These are phyloP conservation scores for Melanotaenia maccullochi DNA, from an alignment of 2,797 vertebrate species.

Conservation along the genomic window DNA sequence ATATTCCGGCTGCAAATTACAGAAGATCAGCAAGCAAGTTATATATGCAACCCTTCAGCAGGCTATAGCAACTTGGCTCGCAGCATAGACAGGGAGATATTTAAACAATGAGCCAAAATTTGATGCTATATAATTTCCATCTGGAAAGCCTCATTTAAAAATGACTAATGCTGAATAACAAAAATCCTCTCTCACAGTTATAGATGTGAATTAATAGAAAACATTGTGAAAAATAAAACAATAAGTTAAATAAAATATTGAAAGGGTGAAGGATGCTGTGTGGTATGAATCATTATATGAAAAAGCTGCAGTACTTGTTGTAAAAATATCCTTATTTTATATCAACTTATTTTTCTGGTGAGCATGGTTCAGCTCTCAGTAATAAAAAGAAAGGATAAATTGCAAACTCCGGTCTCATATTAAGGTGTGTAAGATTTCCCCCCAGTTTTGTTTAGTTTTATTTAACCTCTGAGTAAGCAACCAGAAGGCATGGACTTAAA, in stretches of 20 bases:
- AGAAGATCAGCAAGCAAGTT: conserved; percentile 6
- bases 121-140: conserved; percentile 15
- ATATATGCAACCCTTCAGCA: conserved; percentile 35
- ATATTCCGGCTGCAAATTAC: conserved; percentile 28
- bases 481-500: no score
- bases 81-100: conserved; percentile 10
- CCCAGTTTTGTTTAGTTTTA: no score
- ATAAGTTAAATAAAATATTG: background rate
- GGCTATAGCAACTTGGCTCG: conserved; percentile 19
- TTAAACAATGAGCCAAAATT: conserved; percentile 13
- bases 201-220: background rate
- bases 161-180: conserved; percentile 10
- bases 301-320: background rate
- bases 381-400: no score
- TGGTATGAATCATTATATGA: background rate
- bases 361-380: no score
- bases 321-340: background rate
- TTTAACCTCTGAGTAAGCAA: no score
- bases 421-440: no score
- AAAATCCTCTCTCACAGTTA: background rate
- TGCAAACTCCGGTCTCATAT: no score
- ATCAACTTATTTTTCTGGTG: background rate
- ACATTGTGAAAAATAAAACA: background rate
- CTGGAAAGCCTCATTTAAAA: background rate
- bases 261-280: background rate